Evolutionary conservation across 1,140 invertebrate species (phyloP).

Genomic region (Saccostrea cuccullata): DNA sequence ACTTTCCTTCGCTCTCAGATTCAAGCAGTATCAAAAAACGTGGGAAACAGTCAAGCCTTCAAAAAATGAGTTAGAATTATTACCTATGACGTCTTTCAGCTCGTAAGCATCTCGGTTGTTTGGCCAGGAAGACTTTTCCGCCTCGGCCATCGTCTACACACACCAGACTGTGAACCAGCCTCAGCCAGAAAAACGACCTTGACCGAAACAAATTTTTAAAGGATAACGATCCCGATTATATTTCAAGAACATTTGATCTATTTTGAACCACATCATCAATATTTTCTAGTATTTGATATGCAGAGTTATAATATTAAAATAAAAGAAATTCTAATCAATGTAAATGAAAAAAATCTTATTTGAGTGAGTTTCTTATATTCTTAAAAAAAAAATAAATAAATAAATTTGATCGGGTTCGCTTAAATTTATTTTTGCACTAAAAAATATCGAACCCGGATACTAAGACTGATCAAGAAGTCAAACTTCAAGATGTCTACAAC

Average conservation of each 20-base stretch:
- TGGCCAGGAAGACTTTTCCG: constrained; percentile 84
- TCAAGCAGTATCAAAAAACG: background rate
- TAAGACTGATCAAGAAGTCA: background rate
- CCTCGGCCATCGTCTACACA: background rate
- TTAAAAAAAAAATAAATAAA: too few relatives aligned
- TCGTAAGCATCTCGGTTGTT: constrained; percentile 96
- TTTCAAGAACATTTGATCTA: too few relatives aligned
- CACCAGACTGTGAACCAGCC: background rate
- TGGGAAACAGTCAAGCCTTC: background rate
- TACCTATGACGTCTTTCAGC: constrained; percentile 95
- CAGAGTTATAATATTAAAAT: too few relatives aligned
- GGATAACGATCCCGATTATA: background rate
- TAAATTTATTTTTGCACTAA: too few relatives aligned
- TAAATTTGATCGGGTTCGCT: too few relatives aligned
- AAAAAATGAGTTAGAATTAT: constrained; percentile 68
- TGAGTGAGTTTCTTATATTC: too few relatives aligned
- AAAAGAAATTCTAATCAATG: too few relatives aligned
- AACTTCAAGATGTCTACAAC: background rate
- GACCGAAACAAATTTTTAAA: constrained; percentile 25
- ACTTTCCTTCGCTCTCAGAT: background rate
- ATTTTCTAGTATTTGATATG: too few relatives aligned
- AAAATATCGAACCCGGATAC: too few relatives aligned
- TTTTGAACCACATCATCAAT: too few relatives aligned
- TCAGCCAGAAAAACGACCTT: constrained; percentile 44
- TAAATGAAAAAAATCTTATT: too few relatives aligned